These are phyloP conservation scores for Lanius collurio DNA, from an alignment of 2,113 vertebrate species.

Conservation along the genomic window DNA sequence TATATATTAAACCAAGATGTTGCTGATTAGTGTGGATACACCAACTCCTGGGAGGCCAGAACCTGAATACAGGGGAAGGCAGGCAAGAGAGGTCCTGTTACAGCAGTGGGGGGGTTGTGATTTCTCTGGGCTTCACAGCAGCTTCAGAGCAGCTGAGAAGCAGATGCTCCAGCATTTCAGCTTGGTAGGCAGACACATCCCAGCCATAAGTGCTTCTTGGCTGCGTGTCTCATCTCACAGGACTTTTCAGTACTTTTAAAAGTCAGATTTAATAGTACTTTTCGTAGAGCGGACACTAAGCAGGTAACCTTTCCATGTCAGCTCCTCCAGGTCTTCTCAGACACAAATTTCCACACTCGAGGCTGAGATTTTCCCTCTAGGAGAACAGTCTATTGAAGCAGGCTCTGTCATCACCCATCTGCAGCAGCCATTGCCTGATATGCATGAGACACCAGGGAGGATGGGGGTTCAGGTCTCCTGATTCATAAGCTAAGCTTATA, in stretches of 20 bases:
- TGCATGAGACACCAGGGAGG: not conserved
- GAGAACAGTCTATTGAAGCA: not conserved
- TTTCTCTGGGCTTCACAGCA: not conserved
- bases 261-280: not conserved
- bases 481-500: not conserved
- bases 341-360: rapidly evolving
- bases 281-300: not conserved
- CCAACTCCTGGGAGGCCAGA: not conserved
- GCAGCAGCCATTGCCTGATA: not conserved
- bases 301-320: not conserved
- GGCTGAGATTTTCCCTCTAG: not conserved
- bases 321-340: not conserved
- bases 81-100: not conserved
- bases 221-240: not conserved
- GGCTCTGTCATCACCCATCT: rapidly evolving
- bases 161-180: not conserved
- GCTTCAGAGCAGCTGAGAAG: not conserved
- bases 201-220: not conserved
- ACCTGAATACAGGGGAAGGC: not conserved
- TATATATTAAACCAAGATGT: not conserved
- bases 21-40: not conserved
- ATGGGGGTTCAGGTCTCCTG: not conserved
- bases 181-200: not conserved
- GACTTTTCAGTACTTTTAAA: not conserved
- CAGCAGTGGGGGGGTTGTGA: not conserved